Conservation (phyloP, 2,113 vertebrate species). For the Malurus cyaneus region DNA sequence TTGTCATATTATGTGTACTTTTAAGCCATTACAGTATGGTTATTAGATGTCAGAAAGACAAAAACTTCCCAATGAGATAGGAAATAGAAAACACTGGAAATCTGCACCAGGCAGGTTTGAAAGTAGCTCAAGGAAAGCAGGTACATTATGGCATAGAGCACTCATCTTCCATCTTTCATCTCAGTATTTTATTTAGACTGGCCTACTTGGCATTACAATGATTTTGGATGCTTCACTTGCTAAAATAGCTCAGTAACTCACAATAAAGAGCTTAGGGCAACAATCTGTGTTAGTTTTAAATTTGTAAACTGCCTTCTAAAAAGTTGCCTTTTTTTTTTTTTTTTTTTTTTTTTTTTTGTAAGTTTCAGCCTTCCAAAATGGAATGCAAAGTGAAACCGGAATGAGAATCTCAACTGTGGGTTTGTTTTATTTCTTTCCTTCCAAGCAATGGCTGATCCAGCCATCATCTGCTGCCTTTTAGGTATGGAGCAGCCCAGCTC, state of each 20-base stretch:
- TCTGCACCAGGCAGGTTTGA: background rate
- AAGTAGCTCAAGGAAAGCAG: background rate
- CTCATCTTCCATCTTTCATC: background rate
- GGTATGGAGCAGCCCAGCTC: background rate
- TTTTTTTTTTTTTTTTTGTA: background rate
- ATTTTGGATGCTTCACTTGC: background rate
- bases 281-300: background rate
- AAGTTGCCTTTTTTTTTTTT: accelerated
- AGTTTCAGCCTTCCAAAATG: background rate
- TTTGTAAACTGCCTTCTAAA: background rate
- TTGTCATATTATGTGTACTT: background rate
- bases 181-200: background rate
- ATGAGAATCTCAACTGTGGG: background rate
- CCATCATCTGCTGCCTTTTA: background rate
- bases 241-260: background rate
- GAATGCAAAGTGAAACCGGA: background rate
- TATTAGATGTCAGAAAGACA: background rate
- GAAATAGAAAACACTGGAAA: background rate
- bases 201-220: background rate
- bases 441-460: background rate
- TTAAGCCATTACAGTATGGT: background rate
- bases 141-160: accelerated
- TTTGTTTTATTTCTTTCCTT: background rate
- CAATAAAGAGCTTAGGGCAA: background rate
- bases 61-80: background rate